These are phyloP conservation scores for Verasper variegatus DNA, from an alignment of 2,113 vertebrate genomes.

Conservation along the genomic window DNA sequence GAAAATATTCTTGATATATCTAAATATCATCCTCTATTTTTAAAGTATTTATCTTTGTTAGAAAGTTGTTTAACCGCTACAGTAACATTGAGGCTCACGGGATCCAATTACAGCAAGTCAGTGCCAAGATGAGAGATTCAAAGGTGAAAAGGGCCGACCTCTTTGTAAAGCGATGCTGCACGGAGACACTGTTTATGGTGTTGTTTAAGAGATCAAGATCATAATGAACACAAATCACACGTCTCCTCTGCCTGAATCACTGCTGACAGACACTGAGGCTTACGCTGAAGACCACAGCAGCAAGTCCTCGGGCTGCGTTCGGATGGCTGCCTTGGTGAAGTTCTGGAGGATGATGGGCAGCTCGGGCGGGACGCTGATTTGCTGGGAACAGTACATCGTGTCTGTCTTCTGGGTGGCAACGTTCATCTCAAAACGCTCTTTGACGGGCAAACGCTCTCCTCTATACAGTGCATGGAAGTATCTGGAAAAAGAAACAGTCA, in stretches of 20 bases:
- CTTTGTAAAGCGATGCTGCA: constrained; percentile 14
- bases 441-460: constrained; percentile 88
- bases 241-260: too few species aligned
- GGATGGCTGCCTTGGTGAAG: constrained; percentile 94
- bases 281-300: constrained; percentile 91
- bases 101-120: constrained; percentile 64
- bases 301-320: constrained; percentile 90
- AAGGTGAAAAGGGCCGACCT: constrained; percentile 37
- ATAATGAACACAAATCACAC: constrained; percentile 23
- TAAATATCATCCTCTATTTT: constrained; percentile 24
- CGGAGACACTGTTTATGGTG: constrained; percentile 17
- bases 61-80: constrained; percentile 23
- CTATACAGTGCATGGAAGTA: constrained; percentile 89
- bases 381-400: constrained; percentile 90
- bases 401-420: constrained; percentile 82
- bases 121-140: constrained; percentile 24
- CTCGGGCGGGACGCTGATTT: constrained; percentile 90
- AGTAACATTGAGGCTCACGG: constrained; percentile 30
- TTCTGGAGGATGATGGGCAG: constrained; percentile 91
- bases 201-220: constrained; percentile 14
- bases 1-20: neutral
- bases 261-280: constrained; percentile 66
- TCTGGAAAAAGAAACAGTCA: constrained; percentile 67
- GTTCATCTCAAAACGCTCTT: constrained; percentile 86
- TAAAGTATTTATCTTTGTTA: constrained; percentile 19